Evolutionary conservation across 2,797 vertebrate species (phyloP).

Genomic region (Siniperca scherzeri): DNA sequence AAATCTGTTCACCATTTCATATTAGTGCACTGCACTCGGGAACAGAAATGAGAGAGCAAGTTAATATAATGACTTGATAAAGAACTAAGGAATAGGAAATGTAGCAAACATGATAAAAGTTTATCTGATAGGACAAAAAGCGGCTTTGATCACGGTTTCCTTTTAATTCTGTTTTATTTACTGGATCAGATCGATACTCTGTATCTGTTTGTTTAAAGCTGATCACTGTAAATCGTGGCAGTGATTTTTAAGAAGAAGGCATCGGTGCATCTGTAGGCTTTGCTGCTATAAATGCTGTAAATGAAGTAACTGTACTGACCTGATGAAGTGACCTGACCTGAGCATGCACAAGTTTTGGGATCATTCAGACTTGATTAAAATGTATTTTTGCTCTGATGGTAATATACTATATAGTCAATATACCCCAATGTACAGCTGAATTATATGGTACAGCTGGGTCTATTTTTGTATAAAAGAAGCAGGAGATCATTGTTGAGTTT

Average conservation of each 20-base stretch:
- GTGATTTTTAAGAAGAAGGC: neutral
- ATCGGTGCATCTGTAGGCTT: constrained; percentile 10
- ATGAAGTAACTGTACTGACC: constrained; percentile 24
- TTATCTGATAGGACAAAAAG: too few relatives aligned
- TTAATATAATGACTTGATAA: neutral
- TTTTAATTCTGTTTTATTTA: neutral
- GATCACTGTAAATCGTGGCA: constrained; percentile 2
- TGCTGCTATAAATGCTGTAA: constrained; percentile 22
- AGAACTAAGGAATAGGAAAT: neutral
- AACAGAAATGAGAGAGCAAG: neutral
- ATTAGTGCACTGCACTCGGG: neutral
- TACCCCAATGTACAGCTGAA: constrained; percentile 29
- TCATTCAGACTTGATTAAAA: neutral
- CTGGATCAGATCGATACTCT: neutral
- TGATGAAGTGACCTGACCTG: neutral
- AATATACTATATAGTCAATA: constrained; percentile 40
- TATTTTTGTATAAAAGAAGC: constrained; percentile 54
- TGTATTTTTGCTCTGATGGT: constrained; percentile 27
- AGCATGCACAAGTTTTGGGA: neutral
- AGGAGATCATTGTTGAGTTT: constrained; percentile 13
- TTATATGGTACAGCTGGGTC: constrained; percentile 21
- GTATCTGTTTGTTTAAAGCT: constrained; percentile 12
- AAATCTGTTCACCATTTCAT: neutral
- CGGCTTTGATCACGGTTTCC: neutral
- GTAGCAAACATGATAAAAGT: constrained; percentile 5